These are phyloP conservation scores for Papilio protenor DNA, from an alignment of 2,888 invertebrate genomes.

Conservation along the genomic window DNA sequence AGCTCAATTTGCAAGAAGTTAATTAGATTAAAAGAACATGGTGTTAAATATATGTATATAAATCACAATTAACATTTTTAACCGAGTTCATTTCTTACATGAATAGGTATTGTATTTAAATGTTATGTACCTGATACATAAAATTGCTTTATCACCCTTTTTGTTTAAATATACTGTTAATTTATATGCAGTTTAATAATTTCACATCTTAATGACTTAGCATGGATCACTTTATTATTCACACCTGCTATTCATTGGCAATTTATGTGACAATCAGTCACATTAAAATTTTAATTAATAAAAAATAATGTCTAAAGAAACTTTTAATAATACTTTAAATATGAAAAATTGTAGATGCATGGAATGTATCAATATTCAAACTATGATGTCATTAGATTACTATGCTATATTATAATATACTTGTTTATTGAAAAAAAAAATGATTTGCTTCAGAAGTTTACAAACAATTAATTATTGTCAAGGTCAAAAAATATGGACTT, in stretches of 20 bases:
- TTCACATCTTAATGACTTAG: not conserved
- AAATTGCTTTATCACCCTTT: not conserved
- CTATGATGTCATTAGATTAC: not conserved
- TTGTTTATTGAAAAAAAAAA: not conserved
- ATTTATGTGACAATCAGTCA: too few species aligned
- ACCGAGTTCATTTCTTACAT: conserved; percentile 29
- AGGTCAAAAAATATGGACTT: not conserved
- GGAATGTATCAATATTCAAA: not conserved
- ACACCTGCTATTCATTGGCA: not conserved
- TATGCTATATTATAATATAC: not conserved
- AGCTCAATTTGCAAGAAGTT: not conserved
- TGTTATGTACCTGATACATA: conserved; percentile 19
- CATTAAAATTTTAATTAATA: too few species aligned
- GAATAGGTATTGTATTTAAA: conserved; percentile 37
- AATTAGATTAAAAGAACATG: not conserved
- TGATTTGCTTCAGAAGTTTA: not conserved
- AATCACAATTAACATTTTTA: not conserved
- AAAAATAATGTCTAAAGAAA: too few species aligned
- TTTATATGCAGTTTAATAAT: not conserved
- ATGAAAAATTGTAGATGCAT: too few species aligned
- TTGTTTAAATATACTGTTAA: not conserved
- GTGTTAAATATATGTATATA: not conserved
- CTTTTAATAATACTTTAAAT: too few species aligned
- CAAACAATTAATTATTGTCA: not conserved
- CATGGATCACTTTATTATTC: not conserved